Evolutionary conservation across 1,140 invertebrate genomes (phyloP), one percentile per base, ranked within the genome.

Genomic region (Pogonognathellus flavescens): DNA sequence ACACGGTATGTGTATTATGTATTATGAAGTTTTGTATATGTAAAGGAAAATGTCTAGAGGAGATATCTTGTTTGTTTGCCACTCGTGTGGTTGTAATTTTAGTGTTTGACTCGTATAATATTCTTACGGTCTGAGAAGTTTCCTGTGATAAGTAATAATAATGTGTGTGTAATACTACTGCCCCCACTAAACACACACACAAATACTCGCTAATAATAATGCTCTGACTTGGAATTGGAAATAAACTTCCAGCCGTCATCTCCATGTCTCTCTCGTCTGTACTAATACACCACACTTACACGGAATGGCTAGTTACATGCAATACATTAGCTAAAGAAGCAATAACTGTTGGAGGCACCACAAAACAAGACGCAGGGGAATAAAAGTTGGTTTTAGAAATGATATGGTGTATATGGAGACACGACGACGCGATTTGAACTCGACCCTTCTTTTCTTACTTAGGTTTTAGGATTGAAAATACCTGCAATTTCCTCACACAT

Each of bases 371-470:
- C 14, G 14, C 25, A 66, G 10, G 14, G 3, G 25, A 66, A 66
- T 66, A 66, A 66, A 66, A 25, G 20, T 66, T 66, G 31, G 31
- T 41, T 41, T 41, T 41, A 3, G 31, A 41, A 41, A 41, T 66
- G 10, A 22, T 25, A 66, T 66, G 20, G 62, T 25, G 62, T 2
- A 22, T 25, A 66, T 66, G 20, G 62, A 66, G 62, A 66, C 62
- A 66, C 62, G 62, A 66, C 62, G 62, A 66, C 10, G 18, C 22
- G 62, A 66, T 25, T 66, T 25, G 20, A 66, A n/a, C 18, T 59
- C 18, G 22, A 60, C 59, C 59, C 8, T 20, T 20, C 55, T 59
- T 59, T 18, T 13, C 55, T 59, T 6, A n/a, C n/a, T 16, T 20
- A 20, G 20, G 2, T 18, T 22, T 62, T 18, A 11, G 20, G 1